Base-by-base conservation (phyloP, 1,140 invertebrate species). In the Platorchestia sp. region DNA sequence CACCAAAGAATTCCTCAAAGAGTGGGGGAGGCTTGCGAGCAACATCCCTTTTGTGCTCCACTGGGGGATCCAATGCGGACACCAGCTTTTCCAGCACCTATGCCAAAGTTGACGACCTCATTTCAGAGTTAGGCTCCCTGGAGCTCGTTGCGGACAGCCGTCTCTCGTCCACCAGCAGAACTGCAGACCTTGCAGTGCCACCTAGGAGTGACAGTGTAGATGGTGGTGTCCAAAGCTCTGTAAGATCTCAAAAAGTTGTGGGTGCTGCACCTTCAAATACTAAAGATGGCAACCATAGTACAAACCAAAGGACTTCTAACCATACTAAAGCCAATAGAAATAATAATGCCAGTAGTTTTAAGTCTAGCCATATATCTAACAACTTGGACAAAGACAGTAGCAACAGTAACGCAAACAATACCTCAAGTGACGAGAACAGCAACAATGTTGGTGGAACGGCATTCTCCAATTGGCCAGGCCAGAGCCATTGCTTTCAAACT, bases 281-380 rank as follows among this genome's bases (percentile, higher is more conserved):
- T 44, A 45, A 93, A 93, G 45, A 93, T n/a, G 45, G 45, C 91
- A 93, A 93, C 91, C 47, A 93, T 93, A 93, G 91, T 93, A 93
- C 91, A 93, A 93, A 93, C 45, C 91, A 93, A 93, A 93, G 44
- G 6, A 93, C 91, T 93, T 93, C 91, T 45, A 93, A 93, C 91
- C 91, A 45, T 93, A 93, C 19, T 93, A 93, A 93, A 93, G 47
- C 91, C 43, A 93, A 93, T 93, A 93, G 91, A 93, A 93, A 93
- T 93, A 91, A 45, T 93, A 93, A 93, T 45, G 45, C 45, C 91
- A 93, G 91, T 93, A 93, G 47, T 93, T 10, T 93, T 93, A 93
- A 93, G 91, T 93, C 91, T 91, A 93, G 91, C 40, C 45, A 47
- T 93, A 75, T 75, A 22, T 27, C 59, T 75, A 93, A 45, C 44